phyloP scores from a whole-genome alignment of 2,888 invertebrate genomes.

The Eilema caniola region DNA sequence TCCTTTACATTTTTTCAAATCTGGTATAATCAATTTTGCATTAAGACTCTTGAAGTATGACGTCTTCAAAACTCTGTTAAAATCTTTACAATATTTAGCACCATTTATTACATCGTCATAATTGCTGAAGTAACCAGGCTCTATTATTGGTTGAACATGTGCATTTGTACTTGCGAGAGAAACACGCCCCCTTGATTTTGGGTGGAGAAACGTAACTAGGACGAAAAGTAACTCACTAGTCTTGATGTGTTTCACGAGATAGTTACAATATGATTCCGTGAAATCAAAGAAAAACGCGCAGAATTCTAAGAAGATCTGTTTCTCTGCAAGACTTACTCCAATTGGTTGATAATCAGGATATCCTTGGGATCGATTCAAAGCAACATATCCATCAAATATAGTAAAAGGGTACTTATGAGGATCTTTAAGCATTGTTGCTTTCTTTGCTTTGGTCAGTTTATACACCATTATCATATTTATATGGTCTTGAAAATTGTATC shows the following conservation, averaged over 20 bases:
- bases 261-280: neutral
- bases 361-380: slow-evolving; percentile 3
- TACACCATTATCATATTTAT: neutral
- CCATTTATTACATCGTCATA: neutral
- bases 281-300: slow-evolving; percentile 8
- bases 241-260: neutral
- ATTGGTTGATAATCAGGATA: slow-evolving; percentile 15
- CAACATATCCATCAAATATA: slow-evolving; percentile 3
- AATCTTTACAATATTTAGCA: slow-evolving; percentile 10
- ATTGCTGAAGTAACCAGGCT: slow-evolving; percentile 3
- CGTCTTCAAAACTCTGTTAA: slow-evolving; percentile 6
- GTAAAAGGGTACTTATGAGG: neutral
- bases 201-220: neutral
- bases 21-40: neutral
- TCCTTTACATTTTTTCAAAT: neutral
- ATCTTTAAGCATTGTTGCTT: neutral
- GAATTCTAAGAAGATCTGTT: neutral
- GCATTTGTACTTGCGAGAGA: neutral
- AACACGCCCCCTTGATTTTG: slow-evolving; percentile 11
- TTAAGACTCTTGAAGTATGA: neutral
- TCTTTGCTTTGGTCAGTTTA: slow-evolving; percentile 7
- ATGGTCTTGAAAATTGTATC: slow-evolving; percentile 11
- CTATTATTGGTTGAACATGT: slow-evolving; percentile 1
- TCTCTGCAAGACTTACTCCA: neutral
- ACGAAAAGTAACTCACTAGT: neutral